Evolutionary conservation across 2,797 vertebrate genomes (phyloP).

Genomic region (Heteromormyrus szaboi): DNA sequence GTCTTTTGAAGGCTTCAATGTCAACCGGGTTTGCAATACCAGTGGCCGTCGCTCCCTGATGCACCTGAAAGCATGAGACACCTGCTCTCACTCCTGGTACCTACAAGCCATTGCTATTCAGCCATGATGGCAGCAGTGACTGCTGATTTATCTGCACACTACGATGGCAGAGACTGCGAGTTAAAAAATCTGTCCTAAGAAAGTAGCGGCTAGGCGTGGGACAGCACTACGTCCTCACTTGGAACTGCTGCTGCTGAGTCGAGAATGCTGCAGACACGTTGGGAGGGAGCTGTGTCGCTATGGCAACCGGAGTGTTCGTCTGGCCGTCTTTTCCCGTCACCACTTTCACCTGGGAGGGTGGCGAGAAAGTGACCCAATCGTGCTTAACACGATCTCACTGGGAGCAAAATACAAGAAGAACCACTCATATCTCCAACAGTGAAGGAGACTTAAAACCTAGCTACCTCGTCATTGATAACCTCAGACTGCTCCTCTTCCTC

Average conservation of each 20-base stretch:
- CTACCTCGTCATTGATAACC: constrained; percentile 98
- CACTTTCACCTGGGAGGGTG: constrained; percentile 79
- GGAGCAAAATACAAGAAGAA: neutral
- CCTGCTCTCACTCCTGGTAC: neutral
- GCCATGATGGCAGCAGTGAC: neutral
- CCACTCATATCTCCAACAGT: neutral
- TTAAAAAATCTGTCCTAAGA: neutral
- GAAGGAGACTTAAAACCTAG: neutral
- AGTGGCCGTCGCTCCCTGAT: constrained; percentile 66
- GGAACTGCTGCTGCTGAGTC: constrained; percentile 78
- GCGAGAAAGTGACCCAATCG: neutral
- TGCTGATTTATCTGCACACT: neutral
- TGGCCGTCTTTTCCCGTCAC: constrained; percentile 95
- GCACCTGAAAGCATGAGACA: constrained; percentile 62
- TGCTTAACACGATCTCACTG: neutral
- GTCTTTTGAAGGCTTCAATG: constrained; percentile 91
- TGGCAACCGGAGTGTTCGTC: constrained; percentile 92
- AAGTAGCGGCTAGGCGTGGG: neutral
- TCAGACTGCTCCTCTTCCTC: constrained; percentile 95
- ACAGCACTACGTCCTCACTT: constrained; percentile 58
- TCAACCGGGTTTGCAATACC: constrained; percentile 73
- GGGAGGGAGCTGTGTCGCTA: constrained; percentile 93
- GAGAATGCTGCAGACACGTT: constrained; percentile 96
- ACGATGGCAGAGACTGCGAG: neutral
- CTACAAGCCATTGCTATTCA: neutral